Base-by-base conservation (phyloP, 2,888 invertebrate genomes). In the Coenonympha arcania region DNA sequence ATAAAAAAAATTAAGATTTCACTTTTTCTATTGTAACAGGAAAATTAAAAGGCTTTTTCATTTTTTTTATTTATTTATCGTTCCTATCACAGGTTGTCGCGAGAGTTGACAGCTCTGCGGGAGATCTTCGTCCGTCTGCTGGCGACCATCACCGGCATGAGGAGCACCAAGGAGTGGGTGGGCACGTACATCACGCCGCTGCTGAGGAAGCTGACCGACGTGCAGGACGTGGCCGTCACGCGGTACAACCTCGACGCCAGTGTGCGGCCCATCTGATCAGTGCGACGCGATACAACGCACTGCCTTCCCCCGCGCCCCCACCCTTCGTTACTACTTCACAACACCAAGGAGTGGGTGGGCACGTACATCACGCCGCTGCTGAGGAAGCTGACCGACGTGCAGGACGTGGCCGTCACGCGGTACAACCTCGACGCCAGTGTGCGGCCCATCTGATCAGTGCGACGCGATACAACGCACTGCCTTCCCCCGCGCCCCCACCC, bases 131-230 rank as follows among this genome's bases (percentile, higher is more conserved):
- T 79, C n/a, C 63, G 68, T 0, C 79, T 87, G 43, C 80, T 92
- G 65, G 80, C 83, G 49, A 67, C 73, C 5, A 68, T 89, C 19
- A 90, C 89, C 9, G 90, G 89, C 16, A 65, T 78, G n/a, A 79
- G 89, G 15, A 90, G 89, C 30, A 69, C 87, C 0, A 89, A 89
- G 9, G 92, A 92, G 62, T 88, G 91, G 84, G 57, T 90, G 3
- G 88, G 87, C 2, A 89, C 90, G 1, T 83, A 88, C 60, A 61
- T 91, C 4, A 65, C 73, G 2, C 90, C 90, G 0, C 66, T 89
- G 18, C 80, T 87, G 60, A 73, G 75, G 26, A 81, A 84, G 55
- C 64, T 90, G 13, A 62, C 71, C 2, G 86, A 87, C 50, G 54
- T 90, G n/a, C 54, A 51, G 4, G 52, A 60, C 2, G 45, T 36